Conservation (phyloP, 35 echinoderm and acorn worm genomes). For the Ophiothrix spiculata region DNA sequence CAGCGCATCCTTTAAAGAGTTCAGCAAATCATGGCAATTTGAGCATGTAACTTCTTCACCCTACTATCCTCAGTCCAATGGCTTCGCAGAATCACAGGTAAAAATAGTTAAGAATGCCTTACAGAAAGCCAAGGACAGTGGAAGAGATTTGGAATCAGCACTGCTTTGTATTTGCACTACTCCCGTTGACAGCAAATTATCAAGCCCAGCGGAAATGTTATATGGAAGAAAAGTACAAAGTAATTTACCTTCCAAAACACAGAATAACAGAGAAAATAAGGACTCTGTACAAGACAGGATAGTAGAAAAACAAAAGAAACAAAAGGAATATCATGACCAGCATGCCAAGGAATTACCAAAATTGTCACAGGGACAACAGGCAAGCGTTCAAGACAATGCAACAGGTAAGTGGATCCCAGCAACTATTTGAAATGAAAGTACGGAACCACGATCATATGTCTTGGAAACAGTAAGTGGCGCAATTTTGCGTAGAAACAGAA, state of each 20-base stretch:
- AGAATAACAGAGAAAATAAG: constrained; percentile 12
- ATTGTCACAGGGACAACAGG: constrained; percentile 41
- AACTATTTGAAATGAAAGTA: constrained; percentile 19
- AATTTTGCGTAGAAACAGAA: constrained; percentile 44
- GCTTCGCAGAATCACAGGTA: constrained; percentile 46
- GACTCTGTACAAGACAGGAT: constrained; percentile 28
- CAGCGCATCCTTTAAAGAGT: neutral
- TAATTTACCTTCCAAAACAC: constrained; percentile 39
- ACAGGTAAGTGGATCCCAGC: constrained; percentile 39
- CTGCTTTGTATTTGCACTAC: constrained; percentile 42
- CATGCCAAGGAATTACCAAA: constrained; percentile 24
- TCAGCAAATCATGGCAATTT: neutral
- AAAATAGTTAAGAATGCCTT: constrained; percentile 59
- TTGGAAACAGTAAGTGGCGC: constrained; percentile 26
- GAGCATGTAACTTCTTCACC: constrained; percentile 27
- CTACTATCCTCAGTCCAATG: constrained; percentile 60
- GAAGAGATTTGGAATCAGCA: constrained; percentile 20
- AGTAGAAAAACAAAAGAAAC: constrained; percentile 8
- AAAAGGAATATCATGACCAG: constrained; percentile 28
- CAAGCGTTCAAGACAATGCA: constrained; percentile 34
- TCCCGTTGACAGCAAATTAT: constrained; percentile 50
- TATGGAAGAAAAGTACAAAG: constrained; percentile 10
- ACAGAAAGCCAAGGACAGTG: constrained; percentile 28
- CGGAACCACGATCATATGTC: constrained; percentile 51
- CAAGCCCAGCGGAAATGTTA: constrained; percentile 55